These are phyloP conservation scores for Oophaga sylvatica DNA, from an alignment of 2,797 vertebrate genomes.

Conservation along the genomic window DNA sequence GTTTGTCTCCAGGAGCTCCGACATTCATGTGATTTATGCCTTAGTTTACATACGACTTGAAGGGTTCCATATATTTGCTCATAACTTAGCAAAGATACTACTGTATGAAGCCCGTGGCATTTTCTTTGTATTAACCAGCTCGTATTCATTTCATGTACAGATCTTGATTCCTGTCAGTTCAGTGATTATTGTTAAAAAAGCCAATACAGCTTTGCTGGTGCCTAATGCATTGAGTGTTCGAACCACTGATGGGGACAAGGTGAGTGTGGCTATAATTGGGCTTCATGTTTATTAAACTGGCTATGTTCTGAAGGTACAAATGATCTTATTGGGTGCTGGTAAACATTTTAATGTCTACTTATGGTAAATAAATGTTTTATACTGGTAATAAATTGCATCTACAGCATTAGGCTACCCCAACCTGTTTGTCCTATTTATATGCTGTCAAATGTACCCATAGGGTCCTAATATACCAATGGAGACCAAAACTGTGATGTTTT, in stretches of 20 bases:
- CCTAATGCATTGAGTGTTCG: conserved; percentile 86
- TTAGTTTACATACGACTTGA: background rate
- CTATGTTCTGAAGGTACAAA: background rate
- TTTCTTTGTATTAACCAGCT: background rate
- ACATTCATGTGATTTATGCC: background rate
- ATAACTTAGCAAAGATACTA: background rate
- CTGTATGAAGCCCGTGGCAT: background rate
- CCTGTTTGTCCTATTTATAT: too few species aligned
- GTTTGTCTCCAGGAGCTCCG: background rate
- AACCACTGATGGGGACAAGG: conserved; percentile 82
- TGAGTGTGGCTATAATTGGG: conserved; percentile 58
- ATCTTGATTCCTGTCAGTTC: conserved; percentile 76
- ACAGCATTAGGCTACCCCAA: too few species aligned
- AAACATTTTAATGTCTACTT: too few species aligned
- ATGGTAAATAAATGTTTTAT: too few species aligned
- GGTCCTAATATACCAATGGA: too few species aligned
- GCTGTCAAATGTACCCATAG: too few species aligned
- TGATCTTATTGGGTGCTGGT: background rate
- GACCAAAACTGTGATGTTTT: too few species aligned
- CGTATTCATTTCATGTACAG: conserved; percentile 66
- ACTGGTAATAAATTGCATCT: too few species aligned
- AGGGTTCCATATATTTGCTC: background rate
- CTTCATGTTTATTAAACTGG: background rate
- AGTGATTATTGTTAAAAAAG: conserved; percentile 82
- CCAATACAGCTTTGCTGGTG: conserved; percentile 85